These are phyloP conservation scores for Amblyjoppa fuscipennis DNA, from an alignment of 2,888 invertebrate species.

Conservation along the genomic window DNA sequence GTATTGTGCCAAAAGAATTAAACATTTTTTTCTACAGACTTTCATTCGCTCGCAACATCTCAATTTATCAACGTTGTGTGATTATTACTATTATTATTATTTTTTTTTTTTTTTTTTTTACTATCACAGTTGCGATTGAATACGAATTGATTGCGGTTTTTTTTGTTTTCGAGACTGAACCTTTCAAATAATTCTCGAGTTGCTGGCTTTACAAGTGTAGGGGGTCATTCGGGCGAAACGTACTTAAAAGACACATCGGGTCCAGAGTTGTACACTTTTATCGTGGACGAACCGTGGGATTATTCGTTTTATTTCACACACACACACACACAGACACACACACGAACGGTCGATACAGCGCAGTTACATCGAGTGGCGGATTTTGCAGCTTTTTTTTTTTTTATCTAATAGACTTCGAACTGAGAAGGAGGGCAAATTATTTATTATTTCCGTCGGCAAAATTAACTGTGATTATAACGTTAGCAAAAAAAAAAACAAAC, in stretches of 20 bases:
- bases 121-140: conserved; percentile 29
- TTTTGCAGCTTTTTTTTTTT: conserved; percentile 49
- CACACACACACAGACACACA: conserved; percentile 13
- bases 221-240: conserved; percentile 44
- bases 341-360: conserved; percentile 47
- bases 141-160: conserved; percentile 2
- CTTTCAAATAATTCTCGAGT: conserved; percentile 70
- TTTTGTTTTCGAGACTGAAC: conserved; percentile 75
- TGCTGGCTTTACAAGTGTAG: conserved; percentile 69
- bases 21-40: conserved; percentile 66
- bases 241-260: conserved; percentile 61
- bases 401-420: conserved; percentile 42
- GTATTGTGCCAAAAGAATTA: conserved; percentile 83
- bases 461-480: conserved; percentile 82
- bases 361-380: conserved; percentile 40
- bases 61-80: conserved; percentile 47
- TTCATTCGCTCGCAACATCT: conserved; percentile 49
- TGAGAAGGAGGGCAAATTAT: conserved; percentile 54
- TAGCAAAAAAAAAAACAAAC: conserved; percentile 67
- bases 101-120: conserved; percentile 28
- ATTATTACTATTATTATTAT: conserved; percentile 36
- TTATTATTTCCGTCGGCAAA: conserved; percentile 74
- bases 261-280: conserved; percentile 7
- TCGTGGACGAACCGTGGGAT: neutral
- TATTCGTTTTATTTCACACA: conserved; percentile 28